A percentile compares a stretch with the other conserved stretches of the same genome.
These are phyloP conservation scores for Hoplodrina ambigua DNA, from an alignment of 2,888 invertebrate genomes.

Conservation along the genomic window DNA sequence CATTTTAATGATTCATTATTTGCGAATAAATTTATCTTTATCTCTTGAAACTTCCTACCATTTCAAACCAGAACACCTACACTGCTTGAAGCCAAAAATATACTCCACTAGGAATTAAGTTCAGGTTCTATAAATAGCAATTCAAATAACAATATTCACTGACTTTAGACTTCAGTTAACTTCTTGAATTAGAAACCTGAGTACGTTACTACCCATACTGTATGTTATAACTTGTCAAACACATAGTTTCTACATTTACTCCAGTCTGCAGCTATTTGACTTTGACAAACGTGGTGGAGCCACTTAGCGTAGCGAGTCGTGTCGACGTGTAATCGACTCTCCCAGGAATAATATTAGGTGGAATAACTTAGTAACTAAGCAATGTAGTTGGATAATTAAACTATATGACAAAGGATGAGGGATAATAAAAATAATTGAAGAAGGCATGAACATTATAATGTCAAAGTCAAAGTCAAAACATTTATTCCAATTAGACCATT, in stretches of 20 bases:
- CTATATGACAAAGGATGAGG: neutral
- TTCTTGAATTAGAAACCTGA: slow-evolving; percentile 30
- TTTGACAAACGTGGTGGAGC: slow-evolving; percentile 48
- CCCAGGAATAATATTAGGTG: slow-evolving; percentile 44
- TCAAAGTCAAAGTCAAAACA: too few species aligned
- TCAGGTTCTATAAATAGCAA: too few species aligned
- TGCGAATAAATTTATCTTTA: neutral
- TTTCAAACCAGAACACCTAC: neutral
- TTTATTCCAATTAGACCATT: too few species aligned
- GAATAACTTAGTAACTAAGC: slow-evolving; percentile 19
- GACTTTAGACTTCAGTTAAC: neutral
- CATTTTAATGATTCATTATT: too few species aligned
- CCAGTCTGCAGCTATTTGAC: slow-evolving; percentile 39
- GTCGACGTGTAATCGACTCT: slow-evolving; percentile 48
- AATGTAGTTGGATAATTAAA: slow-evolving; percentile 21
- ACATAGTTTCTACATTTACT: slow-evolving; percentile 45
- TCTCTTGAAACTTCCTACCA: neutral
- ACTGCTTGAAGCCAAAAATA: neutral
- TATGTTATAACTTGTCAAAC: slow-evolving; percentile 18
- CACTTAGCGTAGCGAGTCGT: slow-evolving; percentile 43
- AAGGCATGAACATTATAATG: too few species aligned
- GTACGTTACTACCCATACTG: neutral
- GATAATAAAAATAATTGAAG: neutral
- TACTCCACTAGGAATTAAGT: too few species aligned
- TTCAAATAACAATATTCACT: neutral